Conservation (phyloP, 1,140 invertebrate genomes). For the Bombus balteatus region DNA sequence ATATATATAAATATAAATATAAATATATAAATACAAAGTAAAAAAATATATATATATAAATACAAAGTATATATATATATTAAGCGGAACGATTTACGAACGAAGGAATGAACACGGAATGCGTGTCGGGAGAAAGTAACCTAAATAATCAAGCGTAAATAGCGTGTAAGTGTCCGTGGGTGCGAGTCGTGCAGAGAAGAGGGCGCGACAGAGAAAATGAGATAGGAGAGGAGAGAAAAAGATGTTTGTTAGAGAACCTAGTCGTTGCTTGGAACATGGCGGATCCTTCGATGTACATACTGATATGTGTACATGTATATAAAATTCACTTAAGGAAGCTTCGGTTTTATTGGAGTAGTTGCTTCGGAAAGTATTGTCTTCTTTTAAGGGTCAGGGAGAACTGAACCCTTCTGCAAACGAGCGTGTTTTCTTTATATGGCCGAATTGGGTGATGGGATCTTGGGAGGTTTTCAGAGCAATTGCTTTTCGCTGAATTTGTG, state of each 20-base stretch:
- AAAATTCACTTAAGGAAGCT: conserved; percentile 37
- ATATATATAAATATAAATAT: conserved; percentile 36
- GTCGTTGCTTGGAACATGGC: conserved; percentile 9
- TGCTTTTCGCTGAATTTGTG: too few relatives aligned
- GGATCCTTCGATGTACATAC: conserved; percentile 49
- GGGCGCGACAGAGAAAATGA: not conserved
- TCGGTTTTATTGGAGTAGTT: not conserved
- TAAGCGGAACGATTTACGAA: conserved; percentile 3
- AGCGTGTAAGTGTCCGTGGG: conserved; percentile 51
- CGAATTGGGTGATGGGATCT: not conserved
- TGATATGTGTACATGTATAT: conserved; percentile 48
- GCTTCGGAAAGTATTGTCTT: conserved; percentile 1
- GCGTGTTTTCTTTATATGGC: not conserved
- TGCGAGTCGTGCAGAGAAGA: not conserved
- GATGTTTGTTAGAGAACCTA: not conserved
- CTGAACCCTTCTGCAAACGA: not conserved
- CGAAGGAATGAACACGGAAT: not conserved
- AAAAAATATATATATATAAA: conserved; percentile 11
- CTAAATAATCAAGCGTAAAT: conserved; percentile 61
- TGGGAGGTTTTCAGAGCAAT: not conserved
- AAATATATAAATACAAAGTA: conserved; percentile 14
- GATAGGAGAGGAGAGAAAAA: not conserved
- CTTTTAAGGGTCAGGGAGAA: not conserved
- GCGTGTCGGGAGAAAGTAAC: conserved; percentile 33
- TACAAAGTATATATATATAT: conserved; percentile 17